Evolutionary conservation across 1,140 invertebrate genomes (phyloP).

Genomic region (Plodia interpunctella): DNA sequence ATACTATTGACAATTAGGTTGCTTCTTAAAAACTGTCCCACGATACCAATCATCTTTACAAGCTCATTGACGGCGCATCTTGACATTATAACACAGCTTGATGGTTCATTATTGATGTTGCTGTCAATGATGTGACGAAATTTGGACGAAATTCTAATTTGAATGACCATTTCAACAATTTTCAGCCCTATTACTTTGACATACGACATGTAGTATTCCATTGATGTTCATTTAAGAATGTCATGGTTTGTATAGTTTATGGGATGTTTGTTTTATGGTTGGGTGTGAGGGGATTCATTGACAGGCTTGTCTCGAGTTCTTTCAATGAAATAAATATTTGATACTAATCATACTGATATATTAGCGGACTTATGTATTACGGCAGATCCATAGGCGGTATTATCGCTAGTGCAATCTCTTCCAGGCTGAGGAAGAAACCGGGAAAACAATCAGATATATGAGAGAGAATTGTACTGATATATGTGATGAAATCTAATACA

Average conservation of each 20-base stretch:
- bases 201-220: neutral
- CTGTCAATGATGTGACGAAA: conserved; percentile 23
- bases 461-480: too few species aligned
- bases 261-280: conserved; percentile 10
- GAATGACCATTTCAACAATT: neutral
- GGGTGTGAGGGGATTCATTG: neutral
- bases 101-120: neutral
- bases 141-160: conserved; percentile 1
- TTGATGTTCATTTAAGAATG: neutral
- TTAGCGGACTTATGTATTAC: too few species aligned
- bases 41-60: neutral
- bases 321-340: neutral
- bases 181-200: neutral
- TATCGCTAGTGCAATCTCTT: too few species aligned
- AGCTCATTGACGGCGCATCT: neutral
- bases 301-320: neutral
- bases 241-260: neutral
- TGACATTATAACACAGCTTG: neutral
- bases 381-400: too few species aligned
- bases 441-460: too few species aligned
- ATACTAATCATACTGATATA: too few species aligned
- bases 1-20: neutral
- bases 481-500: too few species aligned
- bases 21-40: neutral
- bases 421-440: too few species aligned